phyloP scores from a whole-genome alignment of 2,888 invertebrate genomes.

The Amorpha juglandis region DNA sequence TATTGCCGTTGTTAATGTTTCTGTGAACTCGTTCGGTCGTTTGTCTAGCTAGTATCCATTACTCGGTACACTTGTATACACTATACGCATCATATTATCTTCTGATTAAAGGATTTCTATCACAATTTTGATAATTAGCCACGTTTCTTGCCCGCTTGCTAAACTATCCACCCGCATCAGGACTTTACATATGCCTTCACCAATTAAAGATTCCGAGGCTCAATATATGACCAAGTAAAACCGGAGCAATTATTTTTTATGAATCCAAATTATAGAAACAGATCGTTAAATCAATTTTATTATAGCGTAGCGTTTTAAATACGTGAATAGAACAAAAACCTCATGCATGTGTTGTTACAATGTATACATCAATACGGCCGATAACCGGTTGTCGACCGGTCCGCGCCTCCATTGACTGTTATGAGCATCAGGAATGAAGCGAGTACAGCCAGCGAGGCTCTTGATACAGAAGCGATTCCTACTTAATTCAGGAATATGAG shows the following conservation, averaged over 20 bases:
- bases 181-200: not conserved
- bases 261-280: slow-evolving; percentile 3
- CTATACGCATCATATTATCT: not conserved
- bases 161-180: not conserved
- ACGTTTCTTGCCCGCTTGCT: not conserved
- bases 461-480: not conserved
- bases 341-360: slow-evolving; percentile 49
- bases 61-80: slow-evolving; percentile 14
- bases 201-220: no score
- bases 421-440: not conserved
- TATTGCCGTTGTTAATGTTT: slow-evolving; percentile 41
- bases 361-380: slow-evolving; percentile 54
- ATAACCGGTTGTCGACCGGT: slow-evolving; percentile 51
- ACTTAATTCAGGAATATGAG: not conserved
- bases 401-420: slow-evolving; percentile 10
- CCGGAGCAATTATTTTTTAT: slow-evolving; percentile 8
- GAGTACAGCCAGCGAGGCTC: not conserved
- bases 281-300: not conserved
- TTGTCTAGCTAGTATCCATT: slow-evolving; percentile 6
- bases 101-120: not conserved
- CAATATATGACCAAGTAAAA: not conserved
- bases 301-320: slow-evolving; percentile 38
- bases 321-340: slow-evolving; percentile 48
- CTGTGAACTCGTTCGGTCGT: slow-evolving; percentile 24
- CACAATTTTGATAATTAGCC: slow-evolving; percentile 1